Evolutionary conservation across 2,113 vertebrate genomes (phyloP), one percentile per base, ranked within the genome.

Genomic region (Columba livia): DNA sequence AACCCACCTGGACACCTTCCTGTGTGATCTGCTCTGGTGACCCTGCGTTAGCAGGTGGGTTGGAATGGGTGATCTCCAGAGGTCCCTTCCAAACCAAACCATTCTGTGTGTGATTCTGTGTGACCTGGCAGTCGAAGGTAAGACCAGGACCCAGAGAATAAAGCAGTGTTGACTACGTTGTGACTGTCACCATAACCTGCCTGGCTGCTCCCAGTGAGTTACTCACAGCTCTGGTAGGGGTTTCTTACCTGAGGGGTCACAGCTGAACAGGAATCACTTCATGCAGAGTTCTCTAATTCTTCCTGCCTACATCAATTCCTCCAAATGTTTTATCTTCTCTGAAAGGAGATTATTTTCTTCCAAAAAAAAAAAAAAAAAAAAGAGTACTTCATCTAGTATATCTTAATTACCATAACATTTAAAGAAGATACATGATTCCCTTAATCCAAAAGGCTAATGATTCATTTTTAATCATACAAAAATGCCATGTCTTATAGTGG

Each of bases 401-500:
- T 94, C 90, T 96, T 97, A 97, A 97, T 97, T 97, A 80, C 90
- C 66, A 66, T 96, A 96, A 94, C 96, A 97, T 96, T 97, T 97
- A 97, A 96, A 96, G 86, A 90, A 94, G 96, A 94, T 92, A 95
- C 50, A 73, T 66, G 50, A 90, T 81, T 96, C 69, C 28, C 38
- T 79, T 92, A 95, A 95, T 96, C 56, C 72, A 93, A 92, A 94
- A 93, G 72, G 75, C 95, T 96, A 94, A 96, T 96, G 86, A 96
- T 93, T 92, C 40, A 93, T 96, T 97, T 97, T 97, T 97, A 96
- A 96, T 96, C 88, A 94, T 85, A 84, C 75, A 94, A 96, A 98
- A 75, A 83, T 97, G 79, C 89, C 70, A 56, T 58, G 44, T 87
- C 78, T 73, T 75, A 42, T 79, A 77, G n/a, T 38, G 32, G 73